Conservation (phyloP, 35 echinoderm and acorn worm genomes). For the Heliocidaris erythrogramma region DNA sequence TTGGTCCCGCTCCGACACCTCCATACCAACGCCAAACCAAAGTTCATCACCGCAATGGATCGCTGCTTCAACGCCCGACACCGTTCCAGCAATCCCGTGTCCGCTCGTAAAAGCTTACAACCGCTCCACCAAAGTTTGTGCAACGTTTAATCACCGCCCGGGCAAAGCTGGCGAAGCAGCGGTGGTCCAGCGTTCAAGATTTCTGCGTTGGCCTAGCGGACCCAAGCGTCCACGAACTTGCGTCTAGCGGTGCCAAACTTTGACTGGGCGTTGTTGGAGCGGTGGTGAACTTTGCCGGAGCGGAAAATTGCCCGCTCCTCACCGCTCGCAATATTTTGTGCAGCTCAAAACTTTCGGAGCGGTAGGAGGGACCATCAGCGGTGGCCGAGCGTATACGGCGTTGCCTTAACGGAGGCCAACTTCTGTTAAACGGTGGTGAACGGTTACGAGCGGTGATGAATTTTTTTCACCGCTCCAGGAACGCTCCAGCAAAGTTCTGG, state of each 20-base stretch:
- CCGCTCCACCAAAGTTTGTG: slow-evolving; percentile 34
- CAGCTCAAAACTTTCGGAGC: slow-evolving; percentile 42
- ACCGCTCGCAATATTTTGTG: slow-evolving; percentile 42
- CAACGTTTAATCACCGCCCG: slow-evolving; percentile 32
- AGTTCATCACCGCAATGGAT: slow-evolving; percentile 43
- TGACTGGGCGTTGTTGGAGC: slow-evolving; percentile 36
- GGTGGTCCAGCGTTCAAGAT: slow-evolving; percentile 38
- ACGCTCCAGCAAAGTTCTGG: neutral
- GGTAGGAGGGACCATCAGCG: slow-evolving; percentile 38
- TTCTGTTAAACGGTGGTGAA: slow-evolving; percentile 39
- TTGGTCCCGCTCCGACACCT: neutral
- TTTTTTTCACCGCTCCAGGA: slow-evolving; percentile 23
- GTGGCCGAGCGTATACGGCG: slow-evolving; percentile 40
- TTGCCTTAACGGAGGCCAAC: slow-evolving; percentile 32
- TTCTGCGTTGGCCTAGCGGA: slow-evolving; percentile 43
- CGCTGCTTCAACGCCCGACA: slow-evolving; percentile 43
- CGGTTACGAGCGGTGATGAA: neutral
- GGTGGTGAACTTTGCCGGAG: slow-evolving; percentile 32
- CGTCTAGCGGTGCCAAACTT: slow-evolving; percentile 39
- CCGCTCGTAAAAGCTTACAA: slow-evolving; percentile 44
- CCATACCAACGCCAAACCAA: slow-evolving; percentile 33
- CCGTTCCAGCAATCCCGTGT: slow-evolving; percentile 26
- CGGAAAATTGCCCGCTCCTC: slow-evolving; percentile 29
- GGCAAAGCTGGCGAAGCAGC: slow-evolving; percentile 37
- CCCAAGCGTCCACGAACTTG: slow-evolving; percentile 38